Evolutionary conservation across 2,888 invertebrate genomes (phyloP), one percentile per base, ranked within the genome.

Genomic region (Orthosia gothica): DNA sequence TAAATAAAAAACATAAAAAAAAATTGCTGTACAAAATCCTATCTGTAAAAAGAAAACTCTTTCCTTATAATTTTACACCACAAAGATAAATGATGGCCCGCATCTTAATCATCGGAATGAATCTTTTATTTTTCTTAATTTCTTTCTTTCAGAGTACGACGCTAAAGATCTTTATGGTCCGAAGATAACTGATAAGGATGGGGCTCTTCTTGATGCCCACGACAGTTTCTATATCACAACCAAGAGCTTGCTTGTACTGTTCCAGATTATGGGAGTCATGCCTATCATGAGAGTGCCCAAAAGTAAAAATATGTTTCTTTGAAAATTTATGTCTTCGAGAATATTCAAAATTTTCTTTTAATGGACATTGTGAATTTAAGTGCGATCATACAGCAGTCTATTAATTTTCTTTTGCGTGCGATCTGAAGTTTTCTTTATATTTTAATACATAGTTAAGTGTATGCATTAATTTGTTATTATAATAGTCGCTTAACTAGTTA

Each of bases 261-360:
- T 98, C 87, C 98, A 98, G 91, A 97, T 98, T 58, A 98, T 98
- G 98, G 98, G 98, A 5, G 96, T 98, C 0, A 98, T 98, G 98
- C 98, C 98, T 0, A 97, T 98, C 58, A 97, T 98, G 96, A 96
- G 98, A 59, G 97, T 97, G 63, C 96, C 97, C 4, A 96, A 94
- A 86, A 94, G 97, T 95, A 93, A 62, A 12, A 65, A 67, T 5
- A 13, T 74, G 57, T 26, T 54, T 2, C 40, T 58, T 13, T 20
- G n/a, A n/a, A 13, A 20, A 16, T 23, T 7, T 40, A 26, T 13
- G 16, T 26, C 20, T 50, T 11, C 20, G 13, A 23, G 1, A 7
- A 1, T 5, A 5, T 45, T 15, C 1, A 49, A 12, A 47, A 15
- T 32, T 57, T 32, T 20, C 12, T 54, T 54, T 54, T 45, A 11